phyloP scores from a whole-genome alignment of 2,888 invertebrate species.

The Trachelus tabidus region DNA sequence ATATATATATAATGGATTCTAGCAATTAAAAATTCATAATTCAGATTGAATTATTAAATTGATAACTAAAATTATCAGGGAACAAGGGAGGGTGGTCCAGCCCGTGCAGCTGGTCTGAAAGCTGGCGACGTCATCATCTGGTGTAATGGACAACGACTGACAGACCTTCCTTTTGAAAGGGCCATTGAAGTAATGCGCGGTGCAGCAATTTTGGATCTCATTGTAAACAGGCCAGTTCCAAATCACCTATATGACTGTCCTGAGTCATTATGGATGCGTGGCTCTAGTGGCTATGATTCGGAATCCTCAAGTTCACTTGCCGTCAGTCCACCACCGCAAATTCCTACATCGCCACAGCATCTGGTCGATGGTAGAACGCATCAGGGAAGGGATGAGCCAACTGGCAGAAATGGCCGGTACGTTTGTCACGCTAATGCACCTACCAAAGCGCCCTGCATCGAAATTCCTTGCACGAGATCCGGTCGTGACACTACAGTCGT shows the following conservation, averaged over 20 bases:
- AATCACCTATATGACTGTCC: conserved; percentile 58
- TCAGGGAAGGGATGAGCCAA: conserved; percentile 42
- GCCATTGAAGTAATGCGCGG: conserved; percentile 62
- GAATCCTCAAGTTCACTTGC: conserved; percentile 55
- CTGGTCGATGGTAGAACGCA: conserved; percentile 26
- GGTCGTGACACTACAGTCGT: no score
- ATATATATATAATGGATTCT: neutral
- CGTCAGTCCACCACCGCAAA: conserved; percentile 46
- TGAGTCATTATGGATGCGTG: conserved; percentile 56
- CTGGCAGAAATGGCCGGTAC: conserved; percentile 51
- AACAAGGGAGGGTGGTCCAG: conserved; percentile 89
- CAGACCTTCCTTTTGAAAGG: conserved; percentile 60
- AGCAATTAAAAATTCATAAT: neutral
- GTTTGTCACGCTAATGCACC: conserved; percentile 9
- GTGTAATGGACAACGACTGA: conserved; percentile 78
- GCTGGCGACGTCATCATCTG: conserved; percentile 92
- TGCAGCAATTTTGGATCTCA: conserved; percentile 61
- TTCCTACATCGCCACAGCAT: conserved; percentile 44
- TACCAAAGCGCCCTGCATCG: conserved; percentile 8
- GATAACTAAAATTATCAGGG: conserved; percentile 71
- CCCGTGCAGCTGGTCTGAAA: conserved; percentile 86
- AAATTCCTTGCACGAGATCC: neutral
- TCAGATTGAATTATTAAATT: neutral
- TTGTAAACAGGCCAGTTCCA: conserved; percentile 67
- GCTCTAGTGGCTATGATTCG: conserved; percentile 61